phyloP scores from a whole-genome alignment of 2,888 invertebrate genomes.

The Meteorus colon region DNA sequence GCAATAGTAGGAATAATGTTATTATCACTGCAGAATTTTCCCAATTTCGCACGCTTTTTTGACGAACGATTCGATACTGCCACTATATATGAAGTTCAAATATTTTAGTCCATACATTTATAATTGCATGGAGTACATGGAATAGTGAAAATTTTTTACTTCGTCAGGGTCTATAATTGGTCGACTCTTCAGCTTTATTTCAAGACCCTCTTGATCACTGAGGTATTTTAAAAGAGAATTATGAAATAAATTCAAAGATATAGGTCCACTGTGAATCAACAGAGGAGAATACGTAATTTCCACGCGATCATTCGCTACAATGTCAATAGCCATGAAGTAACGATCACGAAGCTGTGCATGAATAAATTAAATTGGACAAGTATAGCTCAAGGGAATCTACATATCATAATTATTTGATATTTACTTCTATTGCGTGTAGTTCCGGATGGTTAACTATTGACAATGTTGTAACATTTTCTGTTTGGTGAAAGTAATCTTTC shows the following conservation, averaged over 20 bases:
- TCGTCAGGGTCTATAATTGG: constrained; percentile 47
- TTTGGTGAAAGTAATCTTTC: constrained; percentile 44
- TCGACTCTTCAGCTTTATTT: constrained; percentile 50
- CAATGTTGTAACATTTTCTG: constrained; percentile 40
- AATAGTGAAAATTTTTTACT: constrained; percentile 33
- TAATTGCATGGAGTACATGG: not conserved
- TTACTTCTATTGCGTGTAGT: constrained; percentile 51
- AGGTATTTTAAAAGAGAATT: constrained; percentile 50
- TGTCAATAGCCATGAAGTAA: constrained; percentile 53
- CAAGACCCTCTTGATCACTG: constrained; percentile 34
- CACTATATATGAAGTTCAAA: constrained; percentile 45
- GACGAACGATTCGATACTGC: constrained; percentile 50
- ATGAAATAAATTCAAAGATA: constrained; percentile 52
- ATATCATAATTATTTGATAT: not conserved
- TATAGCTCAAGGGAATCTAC: not conserved
- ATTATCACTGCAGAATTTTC: constrained; percentile 50
- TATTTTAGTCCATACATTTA: not conserved
- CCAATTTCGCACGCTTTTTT: constrained; percentile 50
- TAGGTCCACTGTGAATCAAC: constrained; percentile 52
- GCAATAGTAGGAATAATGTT: constrained; percentile 51
- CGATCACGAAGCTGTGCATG: constrained; percentile 50
- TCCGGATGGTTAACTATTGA: constrained; percentile 50
- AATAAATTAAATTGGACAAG: constrained; percentile 12
- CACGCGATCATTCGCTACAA: constrained; percentile 36
- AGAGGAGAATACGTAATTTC: constrained; percentile 51